Evolutionary conservation across 2,888 invertebrate genomes (phyloP).

Genomic region (Coleophora flavipennella): DNA sequence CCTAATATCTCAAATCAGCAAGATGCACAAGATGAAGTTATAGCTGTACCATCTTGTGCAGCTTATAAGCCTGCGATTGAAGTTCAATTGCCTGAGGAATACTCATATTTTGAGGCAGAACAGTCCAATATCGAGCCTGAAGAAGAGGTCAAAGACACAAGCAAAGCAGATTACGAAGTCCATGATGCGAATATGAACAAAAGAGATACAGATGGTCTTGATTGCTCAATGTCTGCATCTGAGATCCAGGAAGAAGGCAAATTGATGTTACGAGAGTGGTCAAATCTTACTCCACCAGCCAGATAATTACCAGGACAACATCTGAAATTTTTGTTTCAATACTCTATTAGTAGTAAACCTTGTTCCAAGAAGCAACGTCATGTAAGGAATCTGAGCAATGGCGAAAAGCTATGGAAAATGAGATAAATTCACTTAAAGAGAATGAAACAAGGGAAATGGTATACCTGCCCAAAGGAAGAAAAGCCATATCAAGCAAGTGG

Average conservation of each 20-base stretch:
- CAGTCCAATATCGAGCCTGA: no score
- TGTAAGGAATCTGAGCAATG: slow-evolving; percentile 8
- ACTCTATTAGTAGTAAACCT: no score
- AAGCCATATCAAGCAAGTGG: slow-evolving; percentile 14
- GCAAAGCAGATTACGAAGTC: no score
- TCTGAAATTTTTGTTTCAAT: neutral
- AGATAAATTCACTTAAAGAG: slow-evolving; percentile 15
- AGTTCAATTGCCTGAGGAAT: no score
- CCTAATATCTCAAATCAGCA: no score
- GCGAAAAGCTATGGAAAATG: slow-evolving; percentile 20
- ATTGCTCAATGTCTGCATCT: neutral
- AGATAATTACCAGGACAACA: neutral
- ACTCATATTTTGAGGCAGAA: no score
- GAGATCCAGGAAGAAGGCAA: neutral
- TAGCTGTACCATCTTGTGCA: no score
- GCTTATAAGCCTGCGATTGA: no score
- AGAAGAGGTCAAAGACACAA: no score
- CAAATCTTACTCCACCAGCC: neutral
- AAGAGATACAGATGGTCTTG: neutral
- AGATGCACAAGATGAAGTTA: neutral
- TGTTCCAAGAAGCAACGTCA: slow-evolving; percentile 3
- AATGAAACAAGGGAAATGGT: slow-evolving; percentile 12
- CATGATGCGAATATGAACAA: no score
- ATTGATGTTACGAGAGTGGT: neutral
- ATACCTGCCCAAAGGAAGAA: slow-evolving; percentile 13